A percentile compares a stretch with the other conserved stretches of the same genome.
phyloP scores from a whole-genome alignment of 2,113 vertebrate species.

The Scophthalmus maximus region DNA sequence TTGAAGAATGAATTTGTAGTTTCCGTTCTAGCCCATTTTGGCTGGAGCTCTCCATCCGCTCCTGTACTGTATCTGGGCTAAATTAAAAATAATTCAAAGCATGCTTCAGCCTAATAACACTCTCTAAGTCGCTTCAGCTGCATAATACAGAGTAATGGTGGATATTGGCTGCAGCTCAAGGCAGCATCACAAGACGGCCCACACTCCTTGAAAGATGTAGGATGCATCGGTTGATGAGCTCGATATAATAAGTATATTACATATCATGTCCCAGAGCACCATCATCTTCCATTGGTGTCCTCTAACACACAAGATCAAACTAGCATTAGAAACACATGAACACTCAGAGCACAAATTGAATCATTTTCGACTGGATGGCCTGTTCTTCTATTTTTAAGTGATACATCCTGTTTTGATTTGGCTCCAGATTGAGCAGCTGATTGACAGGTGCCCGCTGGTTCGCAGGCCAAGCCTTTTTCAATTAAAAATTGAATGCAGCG shows the following conservation, averaged over 20 bases:
- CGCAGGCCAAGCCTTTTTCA: not conserved
- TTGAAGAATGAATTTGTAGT: constrained; percentile 39
- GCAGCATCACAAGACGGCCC: constrained; percentile 20
- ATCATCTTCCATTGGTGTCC: not conserved
- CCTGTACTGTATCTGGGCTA: constrained; percentile 30
- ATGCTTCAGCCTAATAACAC: constrained; percentile 39
- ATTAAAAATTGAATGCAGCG: too few relatives aligned
- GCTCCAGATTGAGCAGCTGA: not conserved
- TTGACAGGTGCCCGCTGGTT: not conserved
- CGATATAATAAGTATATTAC: constrained; percentile 29
- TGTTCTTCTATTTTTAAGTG: not conserved
- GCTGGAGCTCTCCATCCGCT: constrained; percentile 16
- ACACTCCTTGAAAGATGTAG: constrained; percentile 21
- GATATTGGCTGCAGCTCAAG: constrained; percentile 43
- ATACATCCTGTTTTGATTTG: not conserved
- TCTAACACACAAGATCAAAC: constrained; percentile 2
- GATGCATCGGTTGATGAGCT: constrained; percentile 7
- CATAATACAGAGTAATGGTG: constrained; percentile 28
- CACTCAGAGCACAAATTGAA: not conserved
- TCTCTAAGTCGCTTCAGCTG: constrained; percentile 25
- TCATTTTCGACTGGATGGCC: not conserved
- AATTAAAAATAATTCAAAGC: constrained; percentile 54
- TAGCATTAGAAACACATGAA: constrained; percentile 10
- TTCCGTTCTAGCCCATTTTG: constrained; percentile 42
- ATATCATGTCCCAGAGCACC: constrained; percentile 7